Evolutionary conservation across 2,113 vertebrate species (phyloP).

Genomic region (Vimba vimba): DNA sequence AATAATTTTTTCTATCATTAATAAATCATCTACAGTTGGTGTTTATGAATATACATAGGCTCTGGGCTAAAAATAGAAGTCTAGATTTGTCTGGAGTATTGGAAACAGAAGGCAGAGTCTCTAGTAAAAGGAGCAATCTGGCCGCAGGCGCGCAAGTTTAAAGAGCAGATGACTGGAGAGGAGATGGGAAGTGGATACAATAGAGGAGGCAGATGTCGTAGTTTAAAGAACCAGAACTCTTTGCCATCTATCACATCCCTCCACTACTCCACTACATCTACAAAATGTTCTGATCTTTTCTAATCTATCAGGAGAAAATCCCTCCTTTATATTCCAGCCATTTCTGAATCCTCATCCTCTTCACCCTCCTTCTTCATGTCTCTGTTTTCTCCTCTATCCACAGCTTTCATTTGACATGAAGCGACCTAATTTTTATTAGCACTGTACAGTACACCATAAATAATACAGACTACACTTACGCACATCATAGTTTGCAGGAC

Average conservation of each 20-base stretch:
- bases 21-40: conserved; percentile 52
- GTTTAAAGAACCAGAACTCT: not conserved
- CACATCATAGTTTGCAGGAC: not conserved
- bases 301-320: conserved; percentile 8
- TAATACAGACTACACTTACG: not conserved
- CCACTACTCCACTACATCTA: not conserved
- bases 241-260: not conserved
- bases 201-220: conserved; percentile 3
- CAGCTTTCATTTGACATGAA: conserved; percentile 44
- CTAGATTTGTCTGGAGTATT: conserved; percentile 29
- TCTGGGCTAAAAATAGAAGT: conserved; percentile 29
- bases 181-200: conserved; percentile 21
- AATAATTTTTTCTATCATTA: conserved; percentile 41
- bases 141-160: not conserved
- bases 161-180: conserved; percentile 24
- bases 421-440: conserved; percentile 60
- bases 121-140: conserved; percentile 28
- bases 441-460: not conserved
- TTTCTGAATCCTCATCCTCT: not conserved
- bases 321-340: not conserved
- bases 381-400: conserved; percentile 23
- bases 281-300: conserved; percentile 14
- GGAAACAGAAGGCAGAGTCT: conserved; percentile 33
- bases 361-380: conserved; percentile 13
- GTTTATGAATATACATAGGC: conserved; percentile 42